A percentile compares a stretch with the other conserved stretches of the same genome.
These are phyloP conservation scores for Nothobranchius furzeri DNA, from an alignment of 2,113 vertebrate genomes.

Conservation along the genomic window DNA sequence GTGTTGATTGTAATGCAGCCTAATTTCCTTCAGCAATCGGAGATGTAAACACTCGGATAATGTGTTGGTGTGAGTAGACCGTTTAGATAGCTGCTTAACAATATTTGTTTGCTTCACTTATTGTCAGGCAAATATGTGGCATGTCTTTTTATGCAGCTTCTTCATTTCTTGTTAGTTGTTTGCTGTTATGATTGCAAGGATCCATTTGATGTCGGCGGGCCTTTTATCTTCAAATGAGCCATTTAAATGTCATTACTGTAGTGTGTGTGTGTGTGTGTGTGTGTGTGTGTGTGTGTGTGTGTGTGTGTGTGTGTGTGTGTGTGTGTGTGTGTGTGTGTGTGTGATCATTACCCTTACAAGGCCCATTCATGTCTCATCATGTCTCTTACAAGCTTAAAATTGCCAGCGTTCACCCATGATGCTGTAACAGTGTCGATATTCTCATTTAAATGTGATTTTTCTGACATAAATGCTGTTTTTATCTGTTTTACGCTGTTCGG, in stretches of 20 bases:
- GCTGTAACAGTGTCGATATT: conserved; percentile 37
- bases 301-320: conserved; percentile 30
- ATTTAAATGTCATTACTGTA: conserved; percentile 76
- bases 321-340: conserved; percentile 28
- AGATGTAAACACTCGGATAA: conserved; percentile 53
- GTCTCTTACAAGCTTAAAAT: conserved; percentile 55
- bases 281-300: conserved; percentile 30
- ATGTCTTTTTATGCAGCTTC: conserved; percentile 58
- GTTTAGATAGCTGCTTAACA: conserved; percentile 65
- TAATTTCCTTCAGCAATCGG: conserved; percentile 56
- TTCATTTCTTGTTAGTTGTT: conserved; percentile 69
- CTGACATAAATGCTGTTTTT: conserved; percentile 46
- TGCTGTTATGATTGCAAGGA: conserved; percentile 70
- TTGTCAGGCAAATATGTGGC: conserved; percentile 63
- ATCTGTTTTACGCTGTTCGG: conserved; percentile 6
- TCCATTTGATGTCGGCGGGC: conserved; percentile 67
- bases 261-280: conserved; percentile 2
- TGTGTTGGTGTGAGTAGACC: conserved; percentile 54
- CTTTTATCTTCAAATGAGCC: conserved; percentile 76
- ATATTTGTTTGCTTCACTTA: conserved; percentile 60
- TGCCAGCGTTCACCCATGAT: conserved; percentile 35
- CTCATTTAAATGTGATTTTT: conserved; percentile 39
- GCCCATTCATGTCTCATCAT: conserved; percentile 49
- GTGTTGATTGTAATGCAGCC: conserved; percentile 46
- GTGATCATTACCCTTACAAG: conserved; percentile 53